phyloP scores from a whole-genome alignment of 2,113 vertebrate genomes.

The Equus quagga region DNA sequence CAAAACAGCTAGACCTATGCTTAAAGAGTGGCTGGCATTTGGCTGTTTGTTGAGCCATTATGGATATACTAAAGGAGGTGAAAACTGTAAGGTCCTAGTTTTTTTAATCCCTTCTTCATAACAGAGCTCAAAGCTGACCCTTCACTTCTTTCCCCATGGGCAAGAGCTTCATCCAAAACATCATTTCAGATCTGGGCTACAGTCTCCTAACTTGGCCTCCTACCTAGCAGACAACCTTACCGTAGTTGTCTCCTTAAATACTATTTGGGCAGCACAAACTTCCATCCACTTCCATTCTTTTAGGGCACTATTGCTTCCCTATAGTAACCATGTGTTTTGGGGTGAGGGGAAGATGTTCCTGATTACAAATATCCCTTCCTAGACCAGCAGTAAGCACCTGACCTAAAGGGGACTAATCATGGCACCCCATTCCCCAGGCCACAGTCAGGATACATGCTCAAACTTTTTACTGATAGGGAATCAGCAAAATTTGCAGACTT shows the following conservation, averaged over 20 bases:
- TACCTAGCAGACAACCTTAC: neutral
- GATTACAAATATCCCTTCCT: neutral
- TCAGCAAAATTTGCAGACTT: neutral
- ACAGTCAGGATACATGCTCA: neutral
- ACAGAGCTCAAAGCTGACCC: neutral
- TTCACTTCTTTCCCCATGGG: neutral
- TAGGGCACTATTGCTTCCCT: neutral
- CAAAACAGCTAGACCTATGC: neutral
- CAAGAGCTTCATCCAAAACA: neutral
- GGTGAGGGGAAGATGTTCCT: neutral
- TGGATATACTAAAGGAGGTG: neutral
- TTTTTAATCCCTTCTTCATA: neutral
- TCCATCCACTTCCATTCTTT: neutral
- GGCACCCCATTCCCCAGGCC: neutral
- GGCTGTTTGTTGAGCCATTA: slow-evolving; percentile 56
- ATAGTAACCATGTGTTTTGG: neutral
- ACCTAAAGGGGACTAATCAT: neutral
- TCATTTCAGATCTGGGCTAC: neutral
- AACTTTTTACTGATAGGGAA: neutral
- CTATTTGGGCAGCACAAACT: neutral
- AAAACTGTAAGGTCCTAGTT: neutral
- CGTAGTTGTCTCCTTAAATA: neutral
- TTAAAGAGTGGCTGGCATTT: neutral
- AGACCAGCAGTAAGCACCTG: neutral
- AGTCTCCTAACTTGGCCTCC: neutral